phyloP scores from a whole-genome alignment of 1,140 invertebrate species.

The Psilanteris sp. region DNA sequence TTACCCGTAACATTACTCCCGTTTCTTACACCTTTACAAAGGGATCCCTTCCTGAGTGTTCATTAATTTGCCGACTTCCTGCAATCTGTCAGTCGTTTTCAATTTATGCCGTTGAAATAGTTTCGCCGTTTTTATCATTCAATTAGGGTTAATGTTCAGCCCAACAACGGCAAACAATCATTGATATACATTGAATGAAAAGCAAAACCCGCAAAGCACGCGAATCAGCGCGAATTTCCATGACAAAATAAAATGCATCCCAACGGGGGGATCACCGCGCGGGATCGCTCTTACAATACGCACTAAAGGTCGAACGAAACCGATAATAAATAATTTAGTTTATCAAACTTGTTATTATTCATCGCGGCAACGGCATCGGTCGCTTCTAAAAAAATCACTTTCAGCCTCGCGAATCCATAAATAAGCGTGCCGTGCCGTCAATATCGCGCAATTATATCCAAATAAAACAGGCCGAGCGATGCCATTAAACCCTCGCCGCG shows the following conservation, averaged over 20 bases:
- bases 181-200: no score
- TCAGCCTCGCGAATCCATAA: constrained; percentile 22
- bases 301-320: constrained; percentile 4
- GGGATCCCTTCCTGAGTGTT: constrained; percentile 46
- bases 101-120: constrained; percentile 18
- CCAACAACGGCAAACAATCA: no score
- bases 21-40: constrained; percentile 25
- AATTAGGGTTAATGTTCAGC: constrained; percentile 14
- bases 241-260: constrained; percentile 1
- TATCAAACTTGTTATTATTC: constrained; percentile 22
- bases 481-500: constrained; percentile 33
- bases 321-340: constrained; percentile 16
- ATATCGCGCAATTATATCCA: constrained; percentile 46
- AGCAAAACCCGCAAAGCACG: no score
- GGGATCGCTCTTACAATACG: constrained; percentile 1
- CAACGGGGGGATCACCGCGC: no score
- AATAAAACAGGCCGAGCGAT: constrained; percentile 25
- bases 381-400: constrained; percentile 15
- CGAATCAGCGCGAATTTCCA: constrained; percentile 5
- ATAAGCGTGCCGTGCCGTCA: constrained; percentile 15
- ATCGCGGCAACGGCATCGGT: constrained; percentile 3
- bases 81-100: constrained; percentile 27
- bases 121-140: constrained; percentile 17
- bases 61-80: constrained; percentile 44
- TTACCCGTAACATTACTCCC: constrained; percentile 1